Percentiles rank a stretch among this genome's conserved stretches.
These are phyloP conservation scores for Sebastes taczanowskii DNA, from an alignment of 2,797 vertebrate species.

Conservation along the genomic window DNA sequence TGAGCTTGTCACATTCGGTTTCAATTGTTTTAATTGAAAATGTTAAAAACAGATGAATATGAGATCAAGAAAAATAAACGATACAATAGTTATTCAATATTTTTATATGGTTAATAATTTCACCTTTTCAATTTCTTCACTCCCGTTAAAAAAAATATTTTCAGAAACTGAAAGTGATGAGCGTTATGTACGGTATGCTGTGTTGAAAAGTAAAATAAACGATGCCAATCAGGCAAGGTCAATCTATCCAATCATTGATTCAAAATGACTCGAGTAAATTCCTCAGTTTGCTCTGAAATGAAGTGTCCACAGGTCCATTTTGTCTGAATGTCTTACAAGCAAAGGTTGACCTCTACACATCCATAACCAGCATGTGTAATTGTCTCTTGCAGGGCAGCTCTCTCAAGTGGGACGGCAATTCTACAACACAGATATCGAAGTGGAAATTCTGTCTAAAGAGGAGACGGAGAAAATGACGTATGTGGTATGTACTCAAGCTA, in stretches of 20 bases:
- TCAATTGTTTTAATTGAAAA: not conserved
- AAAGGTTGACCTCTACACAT: not conserved
- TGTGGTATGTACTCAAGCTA: constrained; percentile 64
- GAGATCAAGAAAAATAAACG: not conserved
- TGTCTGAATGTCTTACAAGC: not conserved
- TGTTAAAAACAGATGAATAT: not conserved
- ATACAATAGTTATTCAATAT: not conserved
- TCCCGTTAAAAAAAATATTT: too few species aligned
- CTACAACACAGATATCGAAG: constrained; percentile 85
- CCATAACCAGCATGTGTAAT: not conserved
- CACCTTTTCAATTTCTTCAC: not conserved
- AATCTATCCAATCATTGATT: not conserved
- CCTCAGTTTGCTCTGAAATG: not conserved
- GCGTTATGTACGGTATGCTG: not conserved
- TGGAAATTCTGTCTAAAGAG: constrained; percentile 84
- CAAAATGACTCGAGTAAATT: not conserved
- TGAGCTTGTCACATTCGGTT: not conserved
- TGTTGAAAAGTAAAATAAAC: not conserved
- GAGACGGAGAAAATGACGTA: constrained; percentile 86
- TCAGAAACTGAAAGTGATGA: not conserved
- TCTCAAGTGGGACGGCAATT: constrained; percentile 85
- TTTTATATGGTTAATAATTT: not conserved
- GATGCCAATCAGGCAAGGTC: not conserved
- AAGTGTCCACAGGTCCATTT: not conserved
- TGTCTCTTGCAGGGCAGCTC: constrained; percentile 76